Evolutionary conservation across 1,140 invertebrate species (phyloP), one percentile per base, ranked within the genome.

Genomic region (Streblospio benedicti): DNA sequence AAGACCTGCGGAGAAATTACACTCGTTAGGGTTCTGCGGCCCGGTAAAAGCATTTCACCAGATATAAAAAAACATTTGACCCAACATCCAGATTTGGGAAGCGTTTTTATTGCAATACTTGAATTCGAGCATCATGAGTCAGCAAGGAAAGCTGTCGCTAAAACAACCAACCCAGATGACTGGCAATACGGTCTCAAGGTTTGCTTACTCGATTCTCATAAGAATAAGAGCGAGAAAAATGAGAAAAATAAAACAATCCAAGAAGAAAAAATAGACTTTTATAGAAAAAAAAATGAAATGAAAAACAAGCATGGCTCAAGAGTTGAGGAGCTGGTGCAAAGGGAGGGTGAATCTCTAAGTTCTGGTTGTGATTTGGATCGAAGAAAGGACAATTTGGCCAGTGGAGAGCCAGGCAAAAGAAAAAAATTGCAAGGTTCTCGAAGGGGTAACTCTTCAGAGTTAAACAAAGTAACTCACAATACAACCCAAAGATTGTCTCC

Each of bases 41-140:
- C 91, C 0, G 90, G 90, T 27, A 89, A 90, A 76, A 85, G 88
- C 16, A 85, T 91, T 44, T 90, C 90, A 3, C 85, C 88, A 25
- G 90, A 94, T 77, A 86, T 93, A 18, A 85, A 90, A 56, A 88
- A 90, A 73, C 90, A 92, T 68, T 85, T 90, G 63, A 87, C 88
- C 70, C 92, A 91, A 73, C 88, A 91, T 72, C 89, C 90, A n/a
- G 89, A 91, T 71, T 81, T 92, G 71, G 74, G 72, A 32, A 86
- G 86, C 61, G 84, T 87, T 69, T 86, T 91, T 61, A 92, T 88
- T 78, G 91, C 91, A 6, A 80, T 93, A 64, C 84, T 93, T 43
- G 91, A 94, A 79, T 96, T 93, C 73, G 87, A 90, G 52, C 84
- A 88, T 59, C 89, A 90, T 1, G 89, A 90, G 51, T 84, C 86